Evolutionary conservation across 1,140 invertebrate genomes (phyloP), one percentile per base, ranked within the genome.

Genomic region (Drosophila pruinosa): DNA sequence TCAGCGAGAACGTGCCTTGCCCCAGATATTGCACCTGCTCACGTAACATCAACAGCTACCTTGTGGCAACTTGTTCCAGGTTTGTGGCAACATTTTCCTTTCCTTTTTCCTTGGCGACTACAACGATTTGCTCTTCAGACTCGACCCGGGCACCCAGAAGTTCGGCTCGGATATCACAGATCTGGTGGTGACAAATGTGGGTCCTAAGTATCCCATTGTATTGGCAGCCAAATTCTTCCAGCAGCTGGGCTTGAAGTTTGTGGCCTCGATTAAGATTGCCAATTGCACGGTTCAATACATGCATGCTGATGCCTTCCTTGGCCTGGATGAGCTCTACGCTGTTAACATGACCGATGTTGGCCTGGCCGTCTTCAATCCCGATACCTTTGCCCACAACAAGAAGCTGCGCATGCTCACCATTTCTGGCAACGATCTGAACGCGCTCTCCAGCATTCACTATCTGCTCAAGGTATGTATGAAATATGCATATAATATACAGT

Each of bases 271-370:
- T 5, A 93, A 93, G 83, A 94, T 94, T 62, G 92, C 92, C 8
- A 93, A 93, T 75, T 93, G 93, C 72, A 92, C 92, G 14, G 92
- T 94, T 62, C 90, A 90, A 15, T 92, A 91, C 47, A 90, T 94
- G 64, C 92, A 92, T 67, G 91, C 92, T 2, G 94, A 92, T 6
- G 94, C 94, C 0, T 96, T 96, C 90, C 92, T 93, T 38, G 95
- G 94, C 0, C 89, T 95, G 8, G 80, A 93, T 7, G 93, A 94
- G 48, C 91, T 96, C 0, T 95, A 94, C 57, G 92, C 94, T 2
- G 92, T 95, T 0, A 95, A 95, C 73, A 90, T 96, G 24, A 94
- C 94, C 0, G 93, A 94, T 71, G 95, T 95, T 48, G 93, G 92
- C 39, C 90, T 95, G 12, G 92, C 93, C 22, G 92, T 92, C 19